Percentiles rank a stretch among this genome's conserved stretches.
Evolutionary conservation across 1,140 invertebrate genomes (phyloP).

Genomic region (Parapsyche elsis): DNA sequence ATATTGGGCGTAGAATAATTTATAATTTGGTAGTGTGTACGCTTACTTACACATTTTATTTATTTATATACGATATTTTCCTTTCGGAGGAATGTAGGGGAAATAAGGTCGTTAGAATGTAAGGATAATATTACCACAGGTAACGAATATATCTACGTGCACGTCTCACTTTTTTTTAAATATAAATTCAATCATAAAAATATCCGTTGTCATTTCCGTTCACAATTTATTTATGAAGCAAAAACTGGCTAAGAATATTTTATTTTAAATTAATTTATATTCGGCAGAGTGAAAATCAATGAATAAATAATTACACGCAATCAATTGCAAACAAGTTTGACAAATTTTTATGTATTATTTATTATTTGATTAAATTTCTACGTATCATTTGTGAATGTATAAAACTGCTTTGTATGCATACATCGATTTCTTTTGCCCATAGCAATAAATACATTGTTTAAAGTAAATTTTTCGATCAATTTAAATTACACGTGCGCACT

Average conservation of each 20-base stretch:
- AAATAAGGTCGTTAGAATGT: constrained; percentile 28
- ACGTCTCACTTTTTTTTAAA: neutral
- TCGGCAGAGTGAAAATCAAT: no score
- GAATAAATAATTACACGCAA: no score
- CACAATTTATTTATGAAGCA: neutral
- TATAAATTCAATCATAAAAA: neutral
- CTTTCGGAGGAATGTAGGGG: constrained; percentile 17
- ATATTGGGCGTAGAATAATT: constrained; percentile 47
- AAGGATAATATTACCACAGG: constrained; percentile 6
- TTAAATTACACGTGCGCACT: neutral
- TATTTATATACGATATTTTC: constrained; percentile 23
- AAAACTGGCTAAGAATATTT: neutral
- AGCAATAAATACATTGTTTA: neutral
- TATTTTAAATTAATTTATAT: no score
- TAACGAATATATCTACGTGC: no score
- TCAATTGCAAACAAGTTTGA: no score
- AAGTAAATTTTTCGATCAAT: constrained; percentile 16
- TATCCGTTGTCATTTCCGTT: neutral
- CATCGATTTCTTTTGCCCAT: no score
- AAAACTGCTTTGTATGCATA: no score
- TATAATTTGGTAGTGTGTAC: constrained; percentile 43
- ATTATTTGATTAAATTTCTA: no score
- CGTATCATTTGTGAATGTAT: no score
- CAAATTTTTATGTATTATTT: no score
- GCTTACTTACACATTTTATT: constrained; percentile 36